phyloP scores from a whole-genome alignment of 2,113 vertebrate species.

The Lepus europaeus region DNA sequence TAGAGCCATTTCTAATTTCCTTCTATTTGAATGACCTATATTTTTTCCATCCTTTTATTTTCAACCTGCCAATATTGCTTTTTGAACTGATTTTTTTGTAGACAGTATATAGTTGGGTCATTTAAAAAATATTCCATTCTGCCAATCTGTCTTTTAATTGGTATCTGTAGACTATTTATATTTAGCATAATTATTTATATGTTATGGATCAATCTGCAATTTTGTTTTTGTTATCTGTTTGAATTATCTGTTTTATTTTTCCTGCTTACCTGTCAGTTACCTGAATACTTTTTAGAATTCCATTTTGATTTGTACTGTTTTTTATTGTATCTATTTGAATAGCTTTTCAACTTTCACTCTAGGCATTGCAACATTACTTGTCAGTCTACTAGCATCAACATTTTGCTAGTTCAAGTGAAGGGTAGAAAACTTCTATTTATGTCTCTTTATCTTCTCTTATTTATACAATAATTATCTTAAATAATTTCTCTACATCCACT shows the following conservation, averaged over 20 bases:
- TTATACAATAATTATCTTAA: slow-evolving; percentile 27
- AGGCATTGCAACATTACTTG: not conserved
- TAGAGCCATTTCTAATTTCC: not conserved
- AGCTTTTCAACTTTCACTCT: not conserved
- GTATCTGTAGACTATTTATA: not conserved
- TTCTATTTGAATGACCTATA: not conserved
- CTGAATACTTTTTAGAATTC: not conserved
- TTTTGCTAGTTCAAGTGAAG: not conserved
- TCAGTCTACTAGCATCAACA: too few relatives aligned
- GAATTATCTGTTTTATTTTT: not conserved
- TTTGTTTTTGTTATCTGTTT: not conserved
- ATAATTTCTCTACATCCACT: not conserved
- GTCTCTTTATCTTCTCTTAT: not conserved
- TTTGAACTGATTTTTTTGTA: slow-evolving; percentile 37
- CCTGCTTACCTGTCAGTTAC: not conserved
- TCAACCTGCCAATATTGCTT: not conserved
- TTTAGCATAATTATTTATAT: slow-evolving; percentile 16
- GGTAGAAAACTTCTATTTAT: not conserved
- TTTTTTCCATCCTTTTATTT: slow-evolving; percentile 24
- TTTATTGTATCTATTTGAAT: not conserved
- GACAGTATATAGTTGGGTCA: not conserved
- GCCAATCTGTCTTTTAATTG: not conserved
- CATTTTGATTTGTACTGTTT: not conserved
- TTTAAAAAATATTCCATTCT: not conserved
- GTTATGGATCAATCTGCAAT: not conserved